Evolutionary conservation across 1,140 invertebrate genomes (phyloP).

Genomic region (Melitaea cinxia): DNA sequence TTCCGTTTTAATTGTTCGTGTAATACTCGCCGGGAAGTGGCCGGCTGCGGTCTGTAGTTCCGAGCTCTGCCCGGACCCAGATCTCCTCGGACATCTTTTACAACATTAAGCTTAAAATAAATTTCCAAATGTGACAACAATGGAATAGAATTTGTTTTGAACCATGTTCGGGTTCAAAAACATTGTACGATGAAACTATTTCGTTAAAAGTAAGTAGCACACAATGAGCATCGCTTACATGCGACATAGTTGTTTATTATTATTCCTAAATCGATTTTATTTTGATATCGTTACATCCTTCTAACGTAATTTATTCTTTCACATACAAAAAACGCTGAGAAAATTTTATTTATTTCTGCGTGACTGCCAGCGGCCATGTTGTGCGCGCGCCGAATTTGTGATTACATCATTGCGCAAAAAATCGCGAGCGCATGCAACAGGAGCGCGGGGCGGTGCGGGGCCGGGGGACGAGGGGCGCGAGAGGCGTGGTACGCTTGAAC

Average conservation of each 20-base stretch:
- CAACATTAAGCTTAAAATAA: too few species aligned
- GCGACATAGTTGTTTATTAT: too few species aligned
- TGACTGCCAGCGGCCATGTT: conserved; percentile 62
- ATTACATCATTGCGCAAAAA: conserved; percentile 79
- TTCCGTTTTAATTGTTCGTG: conserved; percentile 51
- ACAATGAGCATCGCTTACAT: too few species aligned
- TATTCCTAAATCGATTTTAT: too few species aligned
- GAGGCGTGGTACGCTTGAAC: conserved; percentile 42
- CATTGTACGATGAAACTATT: too few species aligned
- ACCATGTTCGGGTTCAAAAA: too few species aligned
- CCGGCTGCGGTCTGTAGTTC: conserved; percentile 40
- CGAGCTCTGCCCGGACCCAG: conserved; percentile 7
- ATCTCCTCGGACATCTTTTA: not conserved
- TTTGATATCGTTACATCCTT: not conserved
- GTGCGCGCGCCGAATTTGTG: conserved; percentile 68
- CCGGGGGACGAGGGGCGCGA: conserved; percentile 28
- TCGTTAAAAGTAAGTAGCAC: too few species aligned
- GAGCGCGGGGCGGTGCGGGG: conserved; percentile 27
- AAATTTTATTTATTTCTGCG: conserved; percentile 45
- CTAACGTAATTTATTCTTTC: not conserved
- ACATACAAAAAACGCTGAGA: conserved; percentile 1
- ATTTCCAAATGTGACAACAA: too few species aligned
- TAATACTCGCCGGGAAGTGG: conserved; percentile 41
- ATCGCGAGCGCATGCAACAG: conserved; percentile 57
- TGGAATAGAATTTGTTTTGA: too few species aligned